These are phyloP conservation scores for Melanargia galathea DNA, from an alignment of 2,888 invertebrate genomes.

Conservation along the genomic window DNA sequence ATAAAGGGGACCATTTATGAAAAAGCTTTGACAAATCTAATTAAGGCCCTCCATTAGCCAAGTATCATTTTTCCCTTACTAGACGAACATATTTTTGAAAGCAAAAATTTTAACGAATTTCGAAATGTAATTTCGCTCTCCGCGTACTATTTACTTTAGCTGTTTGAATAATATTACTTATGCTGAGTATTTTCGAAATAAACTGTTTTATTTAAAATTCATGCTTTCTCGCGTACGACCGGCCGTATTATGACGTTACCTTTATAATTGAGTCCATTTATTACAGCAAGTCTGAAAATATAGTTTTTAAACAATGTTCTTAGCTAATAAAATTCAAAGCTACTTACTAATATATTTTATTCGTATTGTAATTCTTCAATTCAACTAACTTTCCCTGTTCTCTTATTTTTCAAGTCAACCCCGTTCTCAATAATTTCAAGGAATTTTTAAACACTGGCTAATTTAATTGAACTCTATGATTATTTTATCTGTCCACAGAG, in stretches of 20 bases:
- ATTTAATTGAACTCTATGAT: background rate
- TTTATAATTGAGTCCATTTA: conserved; percentile 8
- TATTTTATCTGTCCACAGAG: conserved; percentile 8
- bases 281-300: background rate
- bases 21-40: conserved; percentile 40
- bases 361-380: too few relatives aligned
- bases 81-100: background rate
- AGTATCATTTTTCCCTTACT: conserved; percentile 27
- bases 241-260: background rate
- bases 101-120: conserved; percentile 16
- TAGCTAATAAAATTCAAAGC: too few relatives aligned
- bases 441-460: too few relatives aligned
- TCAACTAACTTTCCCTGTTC: too few relatives aligned
- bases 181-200: conserved; percentile 8
- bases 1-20: conserved; percentile 39
- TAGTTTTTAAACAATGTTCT: background rate
- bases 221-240: conserved; percentile 1
- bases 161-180: conserved; percentile 17
- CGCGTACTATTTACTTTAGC: background rate
- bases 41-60: conserved; percentile 38
- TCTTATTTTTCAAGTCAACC: too few relatives aligned
- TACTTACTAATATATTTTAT: too few relatives aligned
- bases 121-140: conserved; percentile 22
- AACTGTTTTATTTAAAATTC: conserved; percentile 16
- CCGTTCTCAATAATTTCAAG: too few relatives aligned